Evolutionary conservation across 2,888 invertebrate genomes (phyloP), one percentile per base, ranked within the genome.

Genomic region (Fissipunctia ypsillon): DNA sequence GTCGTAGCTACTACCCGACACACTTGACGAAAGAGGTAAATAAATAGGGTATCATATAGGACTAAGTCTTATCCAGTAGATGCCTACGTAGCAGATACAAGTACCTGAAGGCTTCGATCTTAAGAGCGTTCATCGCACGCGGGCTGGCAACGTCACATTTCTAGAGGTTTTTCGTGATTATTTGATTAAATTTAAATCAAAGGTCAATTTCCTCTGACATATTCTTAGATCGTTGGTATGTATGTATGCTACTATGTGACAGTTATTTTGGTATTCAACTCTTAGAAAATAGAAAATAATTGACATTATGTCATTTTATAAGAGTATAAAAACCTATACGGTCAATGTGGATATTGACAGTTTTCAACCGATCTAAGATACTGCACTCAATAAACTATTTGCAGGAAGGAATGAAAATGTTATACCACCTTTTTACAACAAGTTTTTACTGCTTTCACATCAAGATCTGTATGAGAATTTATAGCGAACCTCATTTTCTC

Each of bases 401-500:
- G 6, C 9, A 41, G 43, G 16, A 50, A 54, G 67, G 31, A 70
- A 68, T 22, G n/a, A 31, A 63, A 45, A 43, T 57, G 25, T 60
- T 66, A 80, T 43, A 28, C 43, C 14, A 67, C 71, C 50, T 35
- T 81, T 76, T 76, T 68, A 81, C 45, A 60, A 41, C 79, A 45
- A 56, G 5, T 56, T 81, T 80, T 81, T 76, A 80, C 28, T 48
- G 65, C 77, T 52, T 19, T 76, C 60, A 52, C 65, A 80, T 76
- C 61, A 65, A 71, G 54, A 69, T 69, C 69, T 43, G 41, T 71
- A 41, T 64, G 35, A n/a, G 31, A 64, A 80, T 57, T 81, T 69
- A 79, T 70, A 28, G 45, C 25, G 56, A 63, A 69, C 41, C 73
- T 77, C 82, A 82, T 80, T 80, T 81, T 65, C 68, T 73, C 41